Conservation (phyloP, 1,140 invertebrate genomes). For the Neodiprion fabricii region DNA sequence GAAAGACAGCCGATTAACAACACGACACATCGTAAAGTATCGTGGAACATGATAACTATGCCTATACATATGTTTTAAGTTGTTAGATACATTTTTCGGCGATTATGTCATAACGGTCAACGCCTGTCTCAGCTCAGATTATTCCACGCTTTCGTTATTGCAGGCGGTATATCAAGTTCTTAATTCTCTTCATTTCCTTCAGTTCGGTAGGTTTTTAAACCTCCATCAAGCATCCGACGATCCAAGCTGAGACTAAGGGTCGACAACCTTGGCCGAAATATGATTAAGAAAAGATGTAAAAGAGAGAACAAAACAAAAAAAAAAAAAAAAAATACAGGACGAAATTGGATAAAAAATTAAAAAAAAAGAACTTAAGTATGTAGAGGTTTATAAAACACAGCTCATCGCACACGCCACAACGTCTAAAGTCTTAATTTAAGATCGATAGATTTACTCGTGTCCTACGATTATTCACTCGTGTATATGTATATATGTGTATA, state of each 20-base stretch:
- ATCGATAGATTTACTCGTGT: conserved; percentile 5
- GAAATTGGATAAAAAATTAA: neutral
- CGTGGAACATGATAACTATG: neutral
- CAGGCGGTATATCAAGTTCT: too few species aligned
- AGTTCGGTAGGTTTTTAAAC: neutral
- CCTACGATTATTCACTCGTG: neutral
- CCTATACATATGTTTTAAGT: neutral
- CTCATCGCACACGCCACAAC: conserved; percentile 2
- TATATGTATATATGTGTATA: neutral
- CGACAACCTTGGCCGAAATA: neutral
- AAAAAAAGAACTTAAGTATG: neutral
- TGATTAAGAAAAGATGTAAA: too few species aligned
- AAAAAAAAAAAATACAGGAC: neutral
- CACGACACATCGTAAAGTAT: neutral
- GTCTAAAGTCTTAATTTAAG: conserved; percentile 5
- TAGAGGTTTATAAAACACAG: conserved; percentile 2
- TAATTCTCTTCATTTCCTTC: neutral
- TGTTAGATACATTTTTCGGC: neutral
- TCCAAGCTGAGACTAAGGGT: neutral
- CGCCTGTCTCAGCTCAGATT: neutral
- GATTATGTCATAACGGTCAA: neutral
- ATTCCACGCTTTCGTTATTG: too few species aligned
- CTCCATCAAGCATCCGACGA: neutral
- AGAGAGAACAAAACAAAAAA: neutral
- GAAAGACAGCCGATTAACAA: neutral